A percentile compares a stretch with the other conserved stretches of the same genome.
These are phyloP conservation scores for Pycnomerus fuliginosus DNA, from an alignment of 2,888 invertebrate genomes.

Conservation along the genomic window DNA sequence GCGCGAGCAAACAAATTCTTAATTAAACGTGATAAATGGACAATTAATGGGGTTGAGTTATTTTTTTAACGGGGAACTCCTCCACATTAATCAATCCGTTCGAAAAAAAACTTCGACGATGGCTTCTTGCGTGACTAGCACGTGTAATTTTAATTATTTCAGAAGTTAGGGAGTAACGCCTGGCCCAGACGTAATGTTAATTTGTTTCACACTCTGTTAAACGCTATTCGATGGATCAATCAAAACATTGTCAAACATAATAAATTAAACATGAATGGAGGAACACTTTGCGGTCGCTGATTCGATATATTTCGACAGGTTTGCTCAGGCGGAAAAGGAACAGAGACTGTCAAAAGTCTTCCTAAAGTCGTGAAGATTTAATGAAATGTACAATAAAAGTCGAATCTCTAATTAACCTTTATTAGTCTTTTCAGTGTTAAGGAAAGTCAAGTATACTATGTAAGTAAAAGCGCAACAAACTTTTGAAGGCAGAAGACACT, in stretches of 20 bases:
- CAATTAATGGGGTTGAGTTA: slow-evolving; percentile 17
- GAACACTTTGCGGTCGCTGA: too few species aligned
- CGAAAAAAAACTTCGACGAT: slow-evolving; percentile 7
- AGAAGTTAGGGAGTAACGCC: slow-evolving; percentile 25
- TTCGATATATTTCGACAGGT: too few species aligned
- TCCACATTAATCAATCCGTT: slow-evolving; percentile 19
- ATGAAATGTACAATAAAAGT: too few species aligned
- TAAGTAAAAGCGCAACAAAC: too few species aligned
- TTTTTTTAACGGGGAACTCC: slow-evolving; percentile 10
- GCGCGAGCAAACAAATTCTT: slow-evolving; percentile 11
- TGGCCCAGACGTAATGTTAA: slow-evolving; percentile 34
- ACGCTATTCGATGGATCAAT: slow-evolving; percentile 35
- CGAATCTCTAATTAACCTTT: too few species aligned
- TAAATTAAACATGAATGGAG: slow-evolving; percentile 44
- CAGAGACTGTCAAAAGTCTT: too few species aligned
- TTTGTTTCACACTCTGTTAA: slow-evolving; percentile 30
- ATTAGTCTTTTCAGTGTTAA: too few species aligned
- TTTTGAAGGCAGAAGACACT: too few species aligned
- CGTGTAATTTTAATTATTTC: slow-evolving; percentile 32
- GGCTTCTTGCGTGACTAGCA: slow-evolving; percentile 25
- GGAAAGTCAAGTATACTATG: too few species aligned
- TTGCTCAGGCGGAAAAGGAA: too few species aligned
- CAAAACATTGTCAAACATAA: slow-evolving; percentile 42
- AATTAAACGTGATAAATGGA: slow-evolving; percentile 22
- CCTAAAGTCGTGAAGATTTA: too few species aligned